Evolutionary conservation across 2,113 vertebrate genomes (phyloP).

Genomic region (Cisticola juncidis): DNA sequence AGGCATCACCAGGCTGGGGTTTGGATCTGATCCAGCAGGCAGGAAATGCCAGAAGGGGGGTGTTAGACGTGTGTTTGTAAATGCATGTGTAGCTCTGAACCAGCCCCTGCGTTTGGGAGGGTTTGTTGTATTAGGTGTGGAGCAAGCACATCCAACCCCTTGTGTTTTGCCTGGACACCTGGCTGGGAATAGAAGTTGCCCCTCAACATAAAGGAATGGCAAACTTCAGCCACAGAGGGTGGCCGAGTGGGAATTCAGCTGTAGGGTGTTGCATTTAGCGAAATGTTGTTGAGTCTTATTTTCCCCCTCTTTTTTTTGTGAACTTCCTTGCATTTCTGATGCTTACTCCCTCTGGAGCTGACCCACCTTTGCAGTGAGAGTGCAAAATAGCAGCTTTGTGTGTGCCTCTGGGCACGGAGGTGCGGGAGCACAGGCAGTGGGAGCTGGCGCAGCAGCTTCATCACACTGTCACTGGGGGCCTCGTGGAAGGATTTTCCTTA

Average conservation of each 20-base stretch:
- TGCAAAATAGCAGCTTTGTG: neutral
- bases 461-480: conserved; percentile 17
- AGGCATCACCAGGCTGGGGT: neutral
- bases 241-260: rapidly evolving
- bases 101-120: neutral
- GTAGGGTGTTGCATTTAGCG: neutral
- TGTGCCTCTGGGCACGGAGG: neutral
- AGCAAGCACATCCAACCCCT: rapidly evolving
- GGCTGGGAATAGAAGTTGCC: neutral
- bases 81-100: neutral
- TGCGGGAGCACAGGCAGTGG: neutral
- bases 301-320: neutral
- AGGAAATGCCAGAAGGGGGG: neutral
- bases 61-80: neutral
- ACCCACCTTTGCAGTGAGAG: neutral
- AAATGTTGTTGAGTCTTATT: rapidly evolving
- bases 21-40: neutral
- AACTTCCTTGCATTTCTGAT: neutral
- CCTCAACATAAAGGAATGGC: neutral
- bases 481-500: conserved; percentile 62
- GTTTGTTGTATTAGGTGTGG: neutral
- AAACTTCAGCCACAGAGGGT: neutral
- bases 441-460: neutral
- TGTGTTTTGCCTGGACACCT: neutral
- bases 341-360: neutral